Conservation (phyloP, 2,797 vertebrate species). For the Miichthys miiuy region DNA sequence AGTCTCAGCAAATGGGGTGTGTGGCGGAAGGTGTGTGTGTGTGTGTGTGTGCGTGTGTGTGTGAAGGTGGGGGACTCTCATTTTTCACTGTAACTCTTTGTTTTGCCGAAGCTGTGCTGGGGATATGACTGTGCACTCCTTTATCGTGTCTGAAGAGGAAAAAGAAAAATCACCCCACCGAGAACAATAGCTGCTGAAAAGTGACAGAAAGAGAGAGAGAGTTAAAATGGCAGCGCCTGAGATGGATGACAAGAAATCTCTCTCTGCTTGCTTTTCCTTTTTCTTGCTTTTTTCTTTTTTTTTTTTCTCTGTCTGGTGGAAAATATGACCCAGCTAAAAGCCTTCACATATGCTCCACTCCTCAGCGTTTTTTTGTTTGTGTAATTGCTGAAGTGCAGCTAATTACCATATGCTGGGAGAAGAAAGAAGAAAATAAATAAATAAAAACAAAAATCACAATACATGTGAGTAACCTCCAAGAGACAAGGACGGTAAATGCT, state of each 20-base stretch:
- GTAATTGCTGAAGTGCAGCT: conserved; percentile 67
- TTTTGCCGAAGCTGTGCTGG: conserved; percentile 56
- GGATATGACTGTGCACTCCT: conserved; percentile 66
- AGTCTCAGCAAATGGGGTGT: neutral
- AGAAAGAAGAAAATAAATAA: too few species aligned
- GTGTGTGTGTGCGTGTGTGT: neutral
- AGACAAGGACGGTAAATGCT: conserved; percentile 30
- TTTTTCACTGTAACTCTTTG: conserved; percentile 67
- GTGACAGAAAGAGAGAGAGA: conserved; percentile 42
- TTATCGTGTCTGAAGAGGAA: conserved; percentile 61
- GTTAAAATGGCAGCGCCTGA: conserved; percentile 40
- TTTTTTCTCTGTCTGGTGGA: conserved; percentile 33
- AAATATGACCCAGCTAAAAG: conserved; percentile 63
- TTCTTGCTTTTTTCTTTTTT: neutral
- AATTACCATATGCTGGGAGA: conserved; percentile 44
- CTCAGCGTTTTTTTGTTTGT: conserved; percentile 58
- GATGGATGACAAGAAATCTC: conserved; percentile 60
- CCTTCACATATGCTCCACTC: conserved; percentile 30
- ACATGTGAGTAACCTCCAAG: conserved; percentile 13
- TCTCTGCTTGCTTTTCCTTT: conserved; percentile 40
- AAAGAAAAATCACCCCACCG: conserved; percentile 58
- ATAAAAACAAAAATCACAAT: conserved; percentile 9
- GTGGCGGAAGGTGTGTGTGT: neutral
- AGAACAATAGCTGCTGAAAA: conserved; percentile 74
- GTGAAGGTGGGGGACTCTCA: conserved; percentile 37